Evolutionary conservation across 2,113 vertebrate species (phyloP).

Genomic region (Podilymbus podiceps): DNA sequence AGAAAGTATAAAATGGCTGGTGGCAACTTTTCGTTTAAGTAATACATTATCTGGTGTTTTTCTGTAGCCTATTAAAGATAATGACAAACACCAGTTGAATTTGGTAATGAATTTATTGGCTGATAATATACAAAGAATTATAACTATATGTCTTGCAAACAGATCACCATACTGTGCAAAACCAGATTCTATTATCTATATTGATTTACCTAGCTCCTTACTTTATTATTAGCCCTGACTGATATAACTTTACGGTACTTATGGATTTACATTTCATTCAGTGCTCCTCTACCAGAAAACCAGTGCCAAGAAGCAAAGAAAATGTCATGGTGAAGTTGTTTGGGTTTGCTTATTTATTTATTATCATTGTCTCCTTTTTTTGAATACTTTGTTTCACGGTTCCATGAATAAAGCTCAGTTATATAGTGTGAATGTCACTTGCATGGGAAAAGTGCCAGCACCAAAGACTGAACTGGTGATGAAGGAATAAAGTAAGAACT

Average conservation of each 20-base stretch:
- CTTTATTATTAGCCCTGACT: conserved; percentile 19
- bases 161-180: not conserved
- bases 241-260: conserved; percentile 19
- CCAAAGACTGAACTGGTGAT: not conserved
- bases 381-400: conserved; percentile 43
- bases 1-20: not conserved
- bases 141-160: not conserved
- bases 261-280: conserved; percentile 35
- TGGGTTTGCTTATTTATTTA: not conserved
- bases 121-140: not conserved
- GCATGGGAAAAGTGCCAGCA: not conserved
- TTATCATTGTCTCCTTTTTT: not conserved
- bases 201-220: conserved; percentile 35
- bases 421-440: conserved; percentile 41
- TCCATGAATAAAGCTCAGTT: conserved; percentile 26
- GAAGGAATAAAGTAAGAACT: conserved; percentile 22
- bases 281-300: not conserved
- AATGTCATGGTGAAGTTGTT: not conserved
- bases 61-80: not conserved
- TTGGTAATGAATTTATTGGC: not conserved
- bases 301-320: conserved; percentile 14
- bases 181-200: conserved; percentile 24
- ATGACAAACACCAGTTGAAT: not conserved
- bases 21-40: not conserved
- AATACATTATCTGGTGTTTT: not conserved